These are phyloP conservation scores for Sciurus carolinensis DNA, from an alignment of 2,797 vertebrate genomes.

Conservation along the genomic window DNA sequence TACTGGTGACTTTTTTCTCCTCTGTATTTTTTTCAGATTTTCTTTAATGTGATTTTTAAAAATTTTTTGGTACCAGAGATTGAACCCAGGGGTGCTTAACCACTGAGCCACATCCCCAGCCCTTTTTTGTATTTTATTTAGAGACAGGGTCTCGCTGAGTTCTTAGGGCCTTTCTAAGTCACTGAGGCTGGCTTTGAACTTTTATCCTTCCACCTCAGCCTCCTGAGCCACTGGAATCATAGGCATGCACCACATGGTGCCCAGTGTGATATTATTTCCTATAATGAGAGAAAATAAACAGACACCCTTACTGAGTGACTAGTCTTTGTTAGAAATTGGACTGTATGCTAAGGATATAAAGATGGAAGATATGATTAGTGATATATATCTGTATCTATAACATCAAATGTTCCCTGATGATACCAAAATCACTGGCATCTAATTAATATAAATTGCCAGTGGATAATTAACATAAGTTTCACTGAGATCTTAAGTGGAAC, in stretches of 20 bases:
- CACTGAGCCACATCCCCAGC: too few species aligned
- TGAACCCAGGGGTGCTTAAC: too few species aligned
- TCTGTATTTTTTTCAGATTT: conserved; percentile 27
- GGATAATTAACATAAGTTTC: conserved; percentile 8
- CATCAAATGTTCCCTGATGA: neutral
- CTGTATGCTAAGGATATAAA: conserved; percentile 6
- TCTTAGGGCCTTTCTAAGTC: too few species aligned
- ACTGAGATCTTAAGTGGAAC: conserved; percentile 33
- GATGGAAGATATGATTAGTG: neutral
- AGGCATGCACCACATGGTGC: too few species aligned
- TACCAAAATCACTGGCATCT: neutral
- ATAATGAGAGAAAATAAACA: conserved; percentile 36
- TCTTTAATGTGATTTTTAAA: neutral
- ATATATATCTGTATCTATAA: neutral
- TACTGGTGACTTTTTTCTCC: conserved; percentile 31
- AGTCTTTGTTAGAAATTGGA: conserved; percentile 21
- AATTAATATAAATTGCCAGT: neutral
- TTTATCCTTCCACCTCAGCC: too few species aligned
- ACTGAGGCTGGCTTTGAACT: too few species aligned
- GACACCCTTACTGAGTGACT: neutral
- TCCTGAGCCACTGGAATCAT: too few species aligned
- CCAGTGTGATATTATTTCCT: neutral
- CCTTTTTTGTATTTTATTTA: too few species aligned
- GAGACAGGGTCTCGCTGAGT: too few species aligned
- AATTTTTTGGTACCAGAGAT: too few species aligned